phyloP scores from a whole-genome alignment of 2,888 invertebrate genomes.

The Euzetes globulus region DNA sequence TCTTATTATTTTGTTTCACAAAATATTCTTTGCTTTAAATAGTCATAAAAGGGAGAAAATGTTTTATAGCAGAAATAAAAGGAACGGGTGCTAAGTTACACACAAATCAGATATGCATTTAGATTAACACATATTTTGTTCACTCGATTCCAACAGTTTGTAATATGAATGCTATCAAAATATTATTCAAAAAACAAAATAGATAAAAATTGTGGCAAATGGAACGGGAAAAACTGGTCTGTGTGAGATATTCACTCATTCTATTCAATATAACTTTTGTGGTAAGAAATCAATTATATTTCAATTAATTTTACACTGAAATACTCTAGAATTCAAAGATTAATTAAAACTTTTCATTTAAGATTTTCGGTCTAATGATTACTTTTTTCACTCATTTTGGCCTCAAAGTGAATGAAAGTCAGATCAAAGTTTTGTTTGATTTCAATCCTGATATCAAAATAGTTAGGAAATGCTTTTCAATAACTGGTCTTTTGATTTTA shows the following conservation, averaged over 20 bases:
- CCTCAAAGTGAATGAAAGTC: background rate
- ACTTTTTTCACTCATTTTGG: background rate
- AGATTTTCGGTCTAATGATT: constrained; percentile 12
- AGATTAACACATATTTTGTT: background rate
- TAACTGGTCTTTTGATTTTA: background rate
- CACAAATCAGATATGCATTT: background rate
- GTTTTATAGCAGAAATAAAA: background rate
- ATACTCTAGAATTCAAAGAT: too few species aligned
- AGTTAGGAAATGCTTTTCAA: background rate
- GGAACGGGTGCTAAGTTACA: background rate
- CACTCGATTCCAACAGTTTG: too few species aligned
- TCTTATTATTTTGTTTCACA: too few species aligned
- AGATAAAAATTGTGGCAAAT: background rate
- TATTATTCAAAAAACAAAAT: background rate
- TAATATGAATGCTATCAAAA: background rate
- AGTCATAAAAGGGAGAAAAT: too few species aligned
- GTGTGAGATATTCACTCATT: background rate
- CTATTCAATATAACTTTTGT: background rate
- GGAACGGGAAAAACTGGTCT: background rate
- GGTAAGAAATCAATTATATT: background rate
- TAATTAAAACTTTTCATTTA: background rate
- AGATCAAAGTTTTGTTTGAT: background rate
- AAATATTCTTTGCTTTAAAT: too few species aligned
- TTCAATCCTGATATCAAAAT: background rate
- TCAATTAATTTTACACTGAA: too few species aligned